phyloP scores from a whole-genome alignment of 2,113 vertebrate species.

The Oncorhynchus masou region DNA sequence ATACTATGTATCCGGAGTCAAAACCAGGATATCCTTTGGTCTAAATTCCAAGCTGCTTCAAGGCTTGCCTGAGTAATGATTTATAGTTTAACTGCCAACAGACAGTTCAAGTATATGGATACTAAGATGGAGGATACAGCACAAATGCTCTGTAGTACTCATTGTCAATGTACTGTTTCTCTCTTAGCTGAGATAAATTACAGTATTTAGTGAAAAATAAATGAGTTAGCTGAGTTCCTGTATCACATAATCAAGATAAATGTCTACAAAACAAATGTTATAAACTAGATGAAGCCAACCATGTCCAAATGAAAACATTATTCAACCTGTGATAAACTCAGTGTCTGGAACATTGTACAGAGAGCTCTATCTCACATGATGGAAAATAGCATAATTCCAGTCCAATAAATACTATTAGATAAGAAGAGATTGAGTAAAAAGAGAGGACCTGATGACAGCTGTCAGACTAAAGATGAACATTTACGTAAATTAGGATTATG shows the following conservation, averaged over 20 bases:
- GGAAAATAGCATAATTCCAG: neutral
- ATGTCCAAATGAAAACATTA: neutral
- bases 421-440: neutral
- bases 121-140: neutral
- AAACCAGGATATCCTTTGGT: neutral
- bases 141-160: neutral
- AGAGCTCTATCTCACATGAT: neutral
- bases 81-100: neutral
- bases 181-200: neutral
- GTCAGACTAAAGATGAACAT: constrained; percentile 35
- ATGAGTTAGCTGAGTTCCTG: neutral
- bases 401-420: neutral
- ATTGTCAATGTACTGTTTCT: neutral
- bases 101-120: neutral
- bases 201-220: neutral
- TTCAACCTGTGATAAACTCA: constrained; percentile 1
- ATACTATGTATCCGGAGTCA: no score
- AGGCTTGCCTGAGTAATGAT: neutral
- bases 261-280: neutral
- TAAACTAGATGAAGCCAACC: neutral
- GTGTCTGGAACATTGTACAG: neutral
- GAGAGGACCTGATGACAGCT: neutral
- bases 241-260: neutral
- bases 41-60: neutral
- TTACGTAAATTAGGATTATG: constrained; percentile 38